phyloP scores from a whole-genome alignment of 2,888 invertebrate genomes.

The Eristalinus sepulchralis region DNA sequence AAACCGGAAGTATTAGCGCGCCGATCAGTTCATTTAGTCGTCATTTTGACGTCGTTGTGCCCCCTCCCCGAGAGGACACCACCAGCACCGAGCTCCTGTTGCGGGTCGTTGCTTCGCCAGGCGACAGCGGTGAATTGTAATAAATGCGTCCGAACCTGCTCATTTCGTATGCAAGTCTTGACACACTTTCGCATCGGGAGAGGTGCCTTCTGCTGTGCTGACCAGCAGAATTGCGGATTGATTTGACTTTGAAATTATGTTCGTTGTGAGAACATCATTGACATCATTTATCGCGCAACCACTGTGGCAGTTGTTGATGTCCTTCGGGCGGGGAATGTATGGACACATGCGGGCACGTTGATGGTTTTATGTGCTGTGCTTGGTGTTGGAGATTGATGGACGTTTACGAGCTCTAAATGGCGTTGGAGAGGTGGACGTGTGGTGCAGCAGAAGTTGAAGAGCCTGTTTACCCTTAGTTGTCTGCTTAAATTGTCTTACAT shows the following conservation, averaged over 20 bases:
- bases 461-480: no score
- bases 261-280: background rate
- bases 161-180: background rate
- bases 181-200: background rate
- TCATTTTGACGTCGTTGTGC: background rate
- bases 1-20: constrained; percentile 44
- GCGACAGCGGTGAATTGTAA: background rate
- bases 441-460: no score
- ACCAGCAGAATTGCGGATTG: background rate
- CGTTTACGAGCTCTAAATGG: no score
- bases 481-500: no score
- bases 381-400: background rate
- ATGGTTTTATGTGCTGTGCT: background rate
- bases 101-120: background rate
- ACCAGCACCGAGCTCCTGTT: background rate
- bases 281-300: background rate
- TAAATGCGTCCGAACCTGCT: background rate
- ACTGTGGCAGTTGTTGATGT: background rate
- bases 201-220: background rate
- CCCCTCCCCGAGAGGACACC: background rate
- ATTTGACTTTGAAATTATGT: background rate
- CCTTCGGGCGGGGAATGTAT: background rate
- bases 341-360: background rate
- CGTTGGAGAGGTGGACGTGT: no score
- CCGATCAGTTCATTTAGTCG: background rate